Evolutionary conservation across 2,888 invertebrate species (phyloP), one percentile per base, ranked within the genome.

Genomic region (Oithona nana): DNA sequence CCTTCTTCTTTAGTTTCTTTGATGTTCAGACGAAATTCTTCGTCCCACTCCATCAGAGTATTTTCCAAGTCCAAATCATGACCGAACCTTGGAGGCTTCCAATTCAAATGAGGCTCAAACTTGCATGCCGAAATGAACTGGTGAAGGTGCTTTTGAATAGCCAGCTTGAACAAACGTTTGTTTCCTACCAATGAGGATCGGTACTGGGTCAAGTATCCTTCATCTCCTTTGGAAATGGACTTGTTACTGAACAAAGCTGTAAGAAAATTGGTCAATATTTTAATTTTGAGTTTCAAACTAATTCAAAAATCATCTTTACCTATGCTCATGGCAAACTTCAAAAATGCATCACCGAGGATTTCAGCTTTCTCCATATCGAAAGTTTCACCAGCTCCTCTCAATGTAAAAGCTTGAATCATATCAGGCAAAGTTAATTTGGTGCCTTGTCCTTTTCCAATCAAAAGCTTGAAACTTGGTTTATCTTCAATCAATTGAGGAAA

Each of bases 261-360:
- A n/a, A n/a, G n/a, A n/a, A n/a, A n/a, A n/a, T n/a, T n/a, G n/a
- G n/a, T n/a, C n/a, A n/a, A n/a, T n/a, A n/a, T n/a, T n/a, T n/a
- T n/a, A n/a, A n/a, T n/a, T n/a, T n/a, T 83, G 80, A 71, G 82
- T 88, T 63, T 77, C 76, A 67, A 82, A 79, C 70, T 79, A 84
- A 24, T 90, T n/a, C n/a, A n/a, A n/a, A n/a, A n/a, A n/a, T n/a
- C n/a, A n/a, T n/a, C n/a, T n/a, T n/a, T 75, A 71, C 81, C 86
- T 2, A 87, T 72, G 0, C 84, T 83, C 1, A 81, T 77, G 1
- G 83, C 80, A 68, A 83, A 84, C 74, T 94, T 93, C 6, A 94
- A 75, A 72, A 86, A 86, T 0, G 89, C 84, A 72, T 94, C 93
- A 0, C 93, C 94, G 2, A 94, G 77, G 0, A 88, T 88, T 73